A percentile compares a stretch with the other conserved stretches of the same genome.
These are phyloP conservation scores for Paramuricea clavata DNA, from an alignment of 92 coral and sea anemone genomes.

Conservation along the genomic window DNA sequence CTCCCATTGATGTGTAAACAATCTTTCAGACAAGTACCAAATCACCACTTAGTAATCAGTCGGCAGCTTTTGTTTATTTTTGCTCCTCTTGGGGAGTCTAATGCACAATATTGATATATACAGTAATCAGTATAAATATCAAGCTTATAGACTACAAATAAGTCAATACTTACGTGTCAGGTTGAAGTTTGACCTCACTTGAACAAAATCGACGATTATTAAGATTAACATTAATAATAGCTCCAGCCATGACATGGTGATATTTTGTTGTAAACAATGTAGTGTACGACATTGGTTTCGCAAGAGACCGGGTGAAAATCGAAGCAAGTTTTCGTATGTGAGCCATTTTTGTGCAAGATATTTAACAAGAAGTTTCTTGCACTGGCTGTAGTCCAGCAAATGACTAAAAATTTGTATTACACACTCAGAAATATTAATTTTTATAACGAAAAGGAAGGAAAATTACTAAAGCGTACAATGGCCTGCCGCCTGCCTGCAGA, in stretches of 20 bases:
- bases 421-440: no score
- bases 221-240: not conserved
- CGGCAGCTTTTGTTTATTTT: no score
- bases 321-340: not conserved
- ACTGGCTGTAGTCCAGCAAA: no score
- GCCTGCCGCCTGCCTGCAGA: no score
- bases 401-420: no score
- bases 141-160: not conserved
- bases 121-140: not conserved
- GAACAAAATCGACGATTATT: not conserved
- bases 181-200: not conserved
- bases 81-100: no score
- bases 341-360: not conserved
- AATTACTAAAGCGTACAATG: no score
- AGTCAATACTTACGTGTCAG: slow-evolving; percentile 15
- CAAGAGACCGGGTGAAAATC: not conserved
- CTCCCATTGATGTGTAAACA: no score
- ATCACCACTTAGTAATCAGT: no score
- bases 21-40: no score
- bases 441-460: no score
- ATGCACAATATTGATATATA: no score
- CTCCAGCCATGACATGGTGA: not conserved
- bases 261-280: not conserved
- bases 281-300: not conserved
- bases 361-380: not conserved